Evolutionary conservation across 2,888 invertebrate species (phyloP), one percentile per base, ranked within the genome.

Genomic region (Polydrusus tereticollis): DNA sequence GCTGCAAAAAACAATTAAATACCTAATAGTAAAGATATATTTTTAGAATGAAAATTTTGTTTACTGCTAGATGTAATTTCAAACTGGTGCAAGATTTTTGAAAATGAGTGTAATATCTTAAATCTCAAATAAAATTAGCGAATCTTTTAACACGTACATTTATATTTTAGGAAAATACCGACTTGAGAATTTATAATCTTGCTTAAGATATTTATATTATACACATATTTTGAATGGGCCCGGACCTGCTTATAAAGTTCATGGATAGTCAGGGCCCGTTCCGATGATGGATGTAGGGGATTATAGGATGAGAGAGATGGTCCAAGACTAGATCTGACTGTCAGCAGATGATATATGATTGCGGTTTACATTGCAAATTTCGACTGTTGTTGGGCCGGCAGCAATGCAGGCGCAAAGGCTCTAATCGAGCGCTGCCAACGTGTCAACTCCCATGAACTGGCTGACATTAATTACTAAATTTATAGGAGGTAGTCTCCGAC

Each of bases 291-390:
- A 83, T 83, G 82, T 79, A 77, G 78, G 79, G 80, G 81, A 81
- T 82, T 81, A 82, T 78, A 78, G 80, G 80, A 80, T 80, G 79
- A 79, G 79, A 78, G 81, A 80, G 80, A 81, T 80, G 81, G 82
- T 81, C 81, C 81, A 81, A 79, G 81, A 82, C 82, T 83, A 82
- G 82, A 83, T 83, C 82, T 81, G 78, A 77, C 82, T 83, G 83
- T 83, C 83, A 82, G 73, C 77, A 75, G 79, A 83, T 83, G 83
- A 83, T 83, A 80, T 82, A 82, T 80, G 81, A 78, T 77, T 78
- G 76, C 77, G 77, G 81, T 81, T 81, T 79, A 82, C 81, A 81
- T 82, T 82, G 82, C 81, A 80, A 80, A 75, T 75, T 72, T 75
- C 72, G 23, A 67, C 69, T 71, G 66, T 70, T 69, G 63, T 60